Evolutionary conservation across 2,888 invertebrate genomes (phyloP).

Genomic region (Hydroisotoma schaefferi): DNA sequence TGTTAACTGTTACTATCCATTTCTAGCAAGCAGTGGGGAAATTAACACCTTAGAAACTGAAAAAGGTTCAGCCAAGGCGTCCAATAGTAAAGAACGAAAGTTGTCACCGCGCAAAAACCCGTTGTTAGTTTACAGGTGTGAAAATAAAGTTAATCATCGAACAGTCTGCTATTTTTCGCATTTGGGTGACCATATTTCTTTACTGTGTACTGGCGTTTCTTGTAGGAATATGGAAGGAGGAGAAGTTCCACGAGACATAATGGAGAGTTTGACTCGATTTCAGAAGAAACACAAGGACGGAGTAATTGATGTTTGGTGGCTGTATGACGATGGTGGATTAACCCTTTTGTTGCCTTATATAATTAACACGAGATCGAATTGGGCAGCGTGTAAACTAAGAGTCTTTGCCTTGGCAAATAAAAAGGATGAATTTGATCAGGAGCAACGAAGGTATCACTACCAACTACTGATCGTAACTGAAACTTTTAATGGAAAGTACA

Average conservation of each 20-base stretch:
- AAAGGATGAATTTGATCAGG: slow-evolving; percentile 70
- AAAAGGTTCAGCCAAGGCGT: slow-evolving; percentile 18
- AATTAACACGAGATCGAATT: slow-evolving; percentile 71
- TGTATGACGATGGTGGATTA: slow-evolving; percentile 68
- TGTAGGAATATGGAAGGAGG: slow-evolving; percentile 54
- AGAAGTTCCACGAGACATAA: slow-evolving; percentile 63
- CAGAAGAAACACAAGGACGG: slow-evolving; percentile 74
- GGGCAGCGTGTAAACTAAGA: slow-evolving; percentile 72
- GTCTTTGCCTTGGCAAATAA: slow-evolving; percentile 79
- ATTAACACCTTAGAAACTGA: slow-evolving; percentile 25
- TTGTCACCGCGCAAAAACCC: slow-evolving; percentile 34
- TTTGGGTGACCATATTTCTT: not conserved
- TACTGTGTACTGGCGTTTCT: not conserved
- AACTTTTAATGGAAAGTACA: not conserved
- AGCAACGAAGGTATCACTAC: slow-evolving; percentile 82
- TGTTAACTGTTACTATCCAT: slow-evolving; percentile 3
- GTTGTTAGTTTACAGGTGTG: slow-evolving; percentile 39
- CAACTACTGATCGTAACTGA: not conserved
- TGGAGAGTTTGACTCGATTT: slow-evolving; percentile 70
- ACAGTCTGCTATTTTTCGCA: not conserved
- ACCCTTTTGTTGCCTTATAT: slow-evolving; percentile 82
- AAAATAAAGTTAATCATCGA: not conserved
- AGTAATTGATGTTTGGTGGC: slow-evolving; percentile 91
- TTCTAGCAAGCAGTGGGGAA: slow-evolving; percentile 44
- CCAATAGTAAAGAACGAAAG: slow-evolving; percentile 29